Conservation (phyloP, 2,888 invertebrate genomes). For the Labia minor region DNA sequence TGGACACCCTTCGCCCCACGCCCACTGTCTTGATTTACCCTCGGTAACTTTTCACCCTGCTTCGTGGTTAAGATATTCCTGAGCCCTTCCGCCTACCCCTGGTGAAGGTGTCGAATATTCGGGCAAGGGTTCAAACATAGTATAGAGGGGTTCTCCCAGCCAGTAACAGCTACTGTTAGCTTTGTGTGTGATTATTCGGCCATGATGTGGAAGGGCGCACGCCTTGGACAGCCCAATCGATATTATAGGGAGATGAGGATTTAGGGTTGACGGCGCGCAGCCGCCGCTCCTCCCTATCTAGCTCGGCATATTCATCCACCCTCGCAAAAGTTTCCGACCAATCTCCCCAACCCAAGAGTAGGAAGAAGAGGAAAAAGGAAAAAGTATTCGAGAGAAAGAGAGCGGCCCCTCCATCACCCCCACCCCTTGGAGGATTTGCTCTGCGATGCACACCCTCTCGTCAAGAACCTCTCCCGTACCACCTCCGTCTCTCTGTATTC, state of each 20-base stretch:
- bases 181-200: slow-evolving; percentile 13
- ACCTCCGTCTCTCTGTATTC: background rate
- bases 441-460: background rate
- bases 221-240: slow-evolving; percentile 13
- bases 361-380: background rate
- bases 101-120: background rate
- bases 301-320: slow-evolving; percentile 13
- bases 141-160: background rate
- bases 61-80: slow-evolving; percentile 13
- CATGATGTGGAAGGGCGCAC: background rate
- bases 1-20: background rate
- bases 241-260: slow-evolving; percentile 13
- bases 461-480: background rate
- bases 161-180: slow-evolving; percentile 7
- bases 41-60: background rate
- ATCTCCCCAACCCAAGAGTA: background rate
- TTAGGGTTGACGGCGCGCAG: slow-evolving; percentile 6
- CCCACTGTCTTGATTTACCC: slow-evolving; percentile 13
- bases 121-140: background rate
- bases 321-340: slow-evolving; percentile 6
- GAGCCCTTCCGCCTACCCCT: background rate
- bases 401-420: background rate
- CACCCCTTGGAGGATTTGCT: background rate
- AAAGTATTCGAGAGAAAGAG: background rate
- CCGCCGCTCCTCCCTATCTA: slow-evolving; percentile 2